These are phyloP conservation scores for Smittia aterrima DNA, from an alignment of 2,888 invertebrate species.

Conservation along the genomic window DNA sequence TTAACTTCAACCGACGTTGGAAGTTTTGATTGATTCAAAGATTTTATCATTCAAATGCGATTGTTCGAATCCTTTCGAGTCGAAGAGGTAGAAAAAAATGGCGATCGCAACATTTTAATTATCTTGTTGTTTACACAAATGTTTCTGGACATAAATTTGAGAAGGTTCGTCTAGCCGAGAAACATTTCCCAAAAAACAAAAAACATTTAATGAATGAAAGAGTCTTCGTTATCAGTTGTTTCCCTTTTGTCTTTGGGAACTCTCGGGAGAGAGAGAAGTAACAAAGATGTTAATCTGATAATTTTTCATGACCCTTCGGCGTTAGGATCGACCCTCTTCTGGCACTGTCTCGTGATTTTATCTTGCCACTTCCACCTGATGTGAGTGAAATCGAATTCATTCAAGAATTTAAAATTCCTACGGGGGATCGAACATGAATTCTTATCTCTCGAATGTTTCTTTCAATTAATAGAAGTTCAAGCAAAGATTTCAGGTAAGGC, in stretches of 20 bases:
- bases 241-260: background rate
- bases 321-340: constrained; percentile 10
- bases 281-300: background rate
- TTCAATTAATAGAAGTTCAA: too few species aligned
- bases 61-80: too few species aligned
- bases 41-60: constrained; percentile 31
- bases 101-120: too few species aligned
- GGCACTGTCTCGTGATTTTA: background rate
- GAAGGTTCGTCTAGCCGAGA: too few species aligned
- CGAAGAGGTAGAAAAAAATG: too few species aligned
- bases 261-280: background rate
- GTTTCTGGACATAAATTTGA: background rate
- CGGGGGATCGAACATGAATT: background rate
- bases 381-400: background rate
- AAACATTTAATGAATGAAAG: constrained; percentile 9
- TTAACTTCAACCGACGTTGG: constrained; percentile 1
- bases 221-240: background rate
- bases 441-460: too few species aligned
- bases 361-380: constrained; percentile 10
- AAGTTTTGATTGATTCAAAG: constrained; percentile 35
- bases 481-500: too few species aligned
- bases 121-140: constrained; percentile 37
- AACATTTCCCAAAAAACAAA: background rate
- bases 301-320: background rate
- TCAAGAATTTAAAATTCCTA: background rate